phyloP scores from a whole-genome alignment of 2,888 invertebrate species.

The Thymelicus lineola region DNA sequence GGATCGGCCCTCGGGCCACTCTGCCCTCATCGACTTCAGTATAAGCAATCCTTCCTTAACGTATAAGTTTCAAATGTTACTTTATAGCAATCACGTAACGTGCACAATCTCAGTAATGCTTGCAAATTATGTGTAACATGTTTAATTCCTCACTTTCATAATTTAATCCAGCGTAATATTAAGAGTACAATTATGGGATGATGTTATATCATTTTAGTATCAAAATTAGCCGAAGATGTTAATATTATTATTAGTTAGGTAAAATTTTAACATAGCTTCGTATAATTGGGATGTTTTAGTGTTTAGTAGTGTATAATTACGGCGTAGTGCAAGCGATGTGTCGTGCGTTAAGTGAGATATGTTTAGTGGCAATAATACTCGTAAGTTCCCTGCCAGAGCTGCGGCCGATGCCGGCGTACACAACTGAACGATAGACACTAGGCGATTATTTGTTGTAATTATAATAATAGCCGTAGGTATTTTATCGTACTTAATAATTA shows the following conservation, averaged over 20 bases:
- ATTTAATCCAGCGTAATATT: conserved; percentile 82
- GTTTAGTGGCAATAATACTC: conserved; percentile 83
- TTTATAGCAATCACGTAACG: conserved; percentile 70
- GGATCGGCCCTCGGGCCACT: conserved; percentile 46
- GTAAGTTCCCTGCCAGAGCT: conserved; percentile 66
- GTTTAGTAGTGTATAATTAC: conserved; percentile 79
- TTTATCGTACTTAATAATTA: conserved; percentile 86
- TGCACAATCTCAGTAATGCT: conserved; percentile 86
- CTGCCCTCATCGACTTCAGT: conserved; percentile 64
- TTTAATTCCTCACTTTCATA: conserved; percentile 76
- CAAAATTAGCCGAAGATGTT: conserved; percentile 86
- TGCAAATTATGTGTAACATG: conserved; percentile 78
- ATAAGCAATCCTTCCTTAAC: conserved; percentile 68
- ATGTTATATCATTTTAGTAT: conserved; percentile 85
- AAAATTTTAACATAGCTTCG: conserved; percentile 85
- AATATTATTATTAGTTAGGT: conserved; percentile 84
- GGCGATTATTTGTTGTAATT: conserved; percentile 83
- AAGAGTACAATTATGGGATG: conserved; percentile 85
- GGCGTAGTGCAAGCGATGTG: conserved; percentile 78
- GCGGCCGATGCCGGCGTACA: conserved; percentile 51
- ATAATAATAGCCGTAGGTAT: conserved; percentile 85
- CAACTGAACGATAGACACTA: conserved; percentile 73
- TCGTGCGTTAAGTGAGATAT: conserved; percentile 67
- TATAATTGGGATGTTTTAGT: conserved; percentile 86
- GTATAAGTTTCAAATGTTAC: conserved; percentile 67